Percentiles rank a stretch among this genome's conserved stretches.
These are phyloP conservation scores for Sebastes miniatus DNA, from an alignment of 2,797 vertebrate genomes.

Conservation along the genomic window DNA sequence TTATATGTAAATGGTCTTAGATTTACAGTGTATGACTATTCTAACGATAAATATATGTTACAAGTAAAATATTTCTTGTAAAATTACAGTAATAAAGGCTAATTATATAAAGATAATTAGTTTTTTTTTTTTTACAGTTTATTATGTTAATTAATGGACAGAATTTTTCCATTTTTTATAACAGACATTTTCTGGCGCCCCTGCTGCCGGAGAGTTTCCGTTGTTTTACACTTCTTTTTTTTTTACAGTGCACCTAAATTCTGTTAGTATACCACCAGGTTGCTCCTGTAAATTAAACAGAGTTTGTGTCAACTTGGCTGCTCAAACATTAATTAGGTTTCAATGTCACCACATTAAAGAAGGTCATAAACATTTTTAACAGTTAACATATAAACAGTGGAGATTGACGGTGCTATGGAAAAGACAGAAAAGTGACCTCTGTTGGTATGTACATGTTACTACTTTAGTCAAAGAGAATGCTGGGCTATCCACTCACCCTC, in stretches of 20 bases:
- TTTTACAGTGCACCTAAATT: background rate
- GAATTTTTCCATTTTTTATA: no score
- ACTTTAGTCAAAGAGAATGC: constrained; percentile 38
- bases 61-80: no score
- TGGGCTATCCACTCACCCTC: background rate
- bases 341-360: background rate
- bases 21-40: no score
- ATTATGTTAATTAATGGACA: no score
- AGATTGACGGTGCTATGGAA: background rate
- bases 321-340: background rate
- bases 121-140: no score
- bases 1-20: no score
- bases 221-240: no score
- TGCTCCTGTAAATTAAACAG: background rate
- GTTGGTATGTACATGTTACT: constrained; percentile 54
- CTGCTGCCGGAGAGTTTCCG: no score
- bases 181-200: no score
- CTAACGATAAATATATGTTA: no score
- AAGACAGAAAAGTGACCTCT: constrained; percentile 70
- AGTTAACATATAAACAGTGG: background rate
- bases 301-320: background rate
- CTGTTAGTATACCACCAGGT: background rate
- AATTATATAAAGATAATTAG: no score
- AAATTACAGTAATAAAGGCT: no score
- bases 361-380: background rate